phyloP scores from a whole-genome alignment of 1,140 invertebrate species.

The Phymastichus coffea region DNA sequence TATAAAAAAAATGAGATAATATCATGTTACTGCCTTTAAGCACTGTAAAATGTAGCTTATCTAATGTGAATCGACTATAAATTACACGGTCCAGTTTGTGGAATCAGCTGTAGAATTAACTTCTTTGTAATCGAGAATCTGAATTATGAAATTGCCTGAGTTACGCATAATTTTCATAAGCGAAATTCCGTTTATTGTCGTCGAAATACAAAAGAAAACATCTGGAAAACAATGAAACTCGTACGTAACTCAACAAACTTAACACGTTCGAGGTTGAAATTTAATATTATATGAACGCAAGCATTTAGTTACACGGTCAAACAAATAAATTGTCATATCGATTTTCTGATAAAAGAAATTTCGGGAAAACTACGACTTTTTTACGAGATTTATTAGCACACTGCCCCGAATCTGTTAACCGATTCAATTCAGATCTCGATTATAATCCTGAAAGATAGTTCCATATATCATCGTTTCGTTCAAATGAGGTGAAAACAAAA shows the following conservation, averaged over 20 bases:
- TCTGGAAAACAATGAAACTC: no score
- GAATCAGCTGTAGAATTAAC: conserved; percentile 7
- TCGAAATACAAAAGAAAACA: no score
- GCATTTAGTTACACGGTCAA: no score
- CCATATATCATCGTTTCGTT: not conserved
- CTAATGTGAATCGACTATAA: conserved; percentile 35
- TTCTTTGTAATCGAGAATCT: not conserved
- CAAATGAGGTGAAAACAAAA: not conserved
- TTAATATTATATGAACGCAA: no score
- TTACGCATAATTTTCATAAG: no score
- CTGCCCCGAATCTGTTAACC: no score
- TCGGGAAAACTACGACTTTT: no score
- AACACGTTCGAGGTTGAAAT: no score
- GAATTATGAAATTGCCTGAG: conserved; percentile 1
- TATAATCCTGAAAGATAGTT: not conserved
- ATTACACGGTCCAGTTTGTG: not conserved
- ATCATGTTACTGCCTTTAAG: conserved; percentile 45
- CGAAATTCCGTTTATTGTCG: no score
- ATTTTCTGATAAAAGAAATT: not conserved
- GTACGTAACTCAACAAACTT: no score
- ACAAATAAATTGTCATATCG: not conserved
- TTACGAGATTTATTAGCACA: not conserved
- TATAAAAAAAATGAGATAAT: conserved; percentile 20
- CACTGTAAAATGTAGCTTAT: conserved; percentile 37
- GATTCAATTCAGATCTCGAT: not conserved